Conservation (phyloP, 2,888 invertebrate genomes). For the Priocnemis perturbator region DNA sequence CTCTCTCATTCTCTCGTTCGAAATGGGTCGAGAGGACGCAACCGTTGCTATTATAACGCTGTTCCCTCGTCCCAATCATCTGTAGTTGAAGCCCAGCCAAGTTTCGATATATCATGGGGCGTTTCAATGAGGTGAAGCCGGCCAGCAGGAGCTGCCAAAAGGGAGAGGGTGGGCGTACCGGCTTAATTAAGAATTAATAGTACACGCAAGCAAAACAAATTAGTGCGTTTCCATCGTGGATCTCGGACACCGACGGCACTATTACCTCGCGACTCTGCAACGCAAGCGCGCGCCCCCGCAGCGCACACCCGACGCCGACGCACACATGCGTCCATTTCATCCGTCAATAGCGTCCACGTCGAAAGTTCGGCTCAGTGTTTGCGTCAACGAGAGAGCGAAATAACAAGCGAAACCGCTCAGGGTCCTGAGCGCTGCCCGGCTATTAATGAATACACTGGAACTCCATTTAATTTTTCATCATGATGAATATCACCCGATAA, state of each 20-base stretch:
- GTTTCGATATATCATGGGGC: conserved; percentile 66
- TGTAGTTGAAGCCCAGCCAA: conserved; percentile 69
- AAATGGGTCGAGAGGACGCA: conserved; percentile 58
- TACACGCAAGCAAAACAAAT: conserved; percentile 54
- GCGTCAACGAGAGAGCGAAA: not conserved
- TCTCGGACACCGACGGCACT: conserved; percentile 2
- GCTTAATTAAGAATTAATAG: conserved; percentile 71
- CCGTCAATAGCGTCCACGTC: too few species aligned
- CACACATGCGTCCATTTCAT: too few species aligned
- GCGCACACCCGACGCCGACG: too few species aligned
- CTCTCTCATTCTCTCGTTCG: conserved; percentile 24
- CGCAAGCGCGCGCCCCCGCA: too few species aligned
- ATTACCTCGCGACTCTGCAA: not conserved
- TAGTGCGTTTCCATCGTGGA: conserved; percentile 28
- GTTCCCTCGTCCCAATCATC: conserved; percentile 64
- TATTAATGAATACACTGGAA: conserved; percentile 8
- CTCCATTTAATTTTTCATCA: conserved; percentile 16
- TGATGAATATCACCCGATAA: conserved; percentile 11
- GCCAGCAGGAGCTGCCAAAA: conserved; percentile 61
- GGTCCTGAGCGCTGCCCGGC: not conserved
- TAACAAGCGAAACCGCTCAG: conserved; percentile 7
- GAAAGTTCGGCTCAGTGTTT: too few species aligned
- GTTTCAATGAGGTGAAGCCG: conserved; percentile 66
- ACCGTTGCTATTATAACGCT: conserved; percentile 60
- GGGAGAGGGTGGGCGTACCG: conserved; percentile 49